A percentile compares a stretch with the other conserved stretches of the same genome.
These are phyloP conservation scores for Porites lobata DNA, from an alignment of 92 coral and sea anemone genomes.

Conservation along the genomic window DNA sequence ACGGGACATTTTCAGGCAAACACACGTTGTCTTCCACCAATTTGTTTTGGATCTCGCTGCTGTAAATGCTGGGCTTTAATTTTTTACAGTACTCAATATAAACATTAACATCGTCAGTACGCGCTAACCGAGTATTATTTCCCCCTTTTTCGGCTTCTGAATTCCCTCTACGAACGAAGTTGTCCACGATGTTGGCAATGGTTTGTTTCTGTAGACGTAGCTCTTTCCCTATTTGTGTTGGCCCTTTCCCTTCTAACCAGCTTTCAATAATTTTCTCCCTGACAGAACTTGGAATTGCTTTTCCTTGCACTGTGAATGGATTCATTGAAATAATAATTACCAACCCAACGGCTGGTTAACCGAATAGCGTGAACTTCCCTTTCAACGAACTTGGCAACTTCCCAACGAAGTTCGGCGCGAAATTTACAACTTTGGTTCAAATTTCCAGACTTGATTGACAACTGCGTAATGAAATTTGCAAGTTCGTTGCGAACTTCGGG, in stretches of 20 bases:
- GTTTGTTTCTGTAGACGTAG: slow-evolving; percentile 4
- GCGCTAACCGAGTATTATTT: slow-evolving; percentile 12
- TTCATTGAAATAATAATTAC: too few species aligned
- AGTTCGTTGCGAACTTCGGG: too few species aligned
- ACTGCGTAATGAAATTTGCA: too few species aligned
- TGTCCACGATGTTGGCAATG: neutral
- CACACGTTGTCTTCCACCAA: slow-evolving; percentile 32
- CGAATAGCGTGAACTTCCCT: too few species aligned
- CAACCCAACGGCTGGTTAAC: too few species aligned
- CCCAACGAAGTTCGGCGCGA: too few species aligned
- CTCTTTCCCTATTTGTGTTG: slow-evolving; percentile 22
- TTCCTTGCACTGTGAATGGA: too few species aligned
- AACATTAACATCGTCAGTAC: slow-evolving; percentile 13
- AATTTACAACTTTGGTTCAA: too few species aligned
- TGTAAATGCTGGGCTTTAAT: slow-evolving; percentile 31
- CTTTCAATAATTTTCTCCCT: neutral
- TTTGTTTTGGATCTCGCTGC: slow-evolving; percentile 17
- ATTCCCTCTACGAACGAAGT: slow-evolving; percentile 24
- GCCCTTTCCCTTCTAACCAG: slow-evolving; percentile 35
- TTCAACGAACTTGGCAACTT: too few species aligned
- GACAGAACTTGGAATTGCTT: too few species aligned
- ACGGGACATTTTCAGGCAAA: slow-evolving; percentile 17
- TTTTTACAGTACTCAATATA: slow-evolving; percentile 24
- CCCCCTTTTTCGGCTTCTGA: slow-evolving; percentile 10
- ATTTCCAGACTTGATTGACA: too few species aligned